Evolutionary conservation across 2,888 invertebrate genomes (phyloP), one percentile per base, ranked within the genome.

Genomic region (Oxytorus armatus): DNA sequence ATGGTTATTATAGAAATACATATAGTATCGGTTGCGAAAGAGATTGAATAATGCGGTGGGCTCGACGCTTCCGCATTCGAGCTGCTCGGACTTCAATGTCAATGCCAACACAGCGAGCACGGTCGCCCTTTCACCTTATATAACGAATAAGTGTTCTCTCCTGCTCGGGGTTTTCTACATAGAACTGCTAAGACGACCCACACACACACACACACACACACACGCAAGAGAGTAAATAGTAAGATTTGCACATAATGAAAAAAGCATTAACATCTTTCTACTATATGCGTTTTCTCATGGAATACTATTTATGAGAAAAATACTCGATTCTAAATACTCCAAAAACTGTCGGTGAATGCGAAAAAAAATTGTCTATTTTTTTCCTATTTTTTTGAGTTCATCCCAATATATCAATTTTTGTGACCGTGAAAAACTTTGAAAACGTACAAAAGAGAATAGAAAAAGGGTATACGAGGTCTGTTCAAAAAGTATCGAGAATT

Each of bases 91-190:
- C 88, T 89, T 89, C 91, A 91, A 91, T 91, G 91, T 91, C 92
- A 92, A 91, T 92, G 92, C 88, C 91, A 80, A 59, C 23, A 73
- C 44, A 25, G 36, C 80, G 72, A 77, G 61, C 68, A 88, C 73
- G 69, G 89, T 87, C 90, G 89, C 91, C 91, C 92, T 91, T 91
- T 92, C 91, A 91, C 92, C 91, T 92, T 92, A 92, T 91, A 92
- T 91, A 90, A 89, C 86, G 85, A 85, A 86, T 80, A 84, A 55
- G 53, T 84, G 81, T 85, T 85, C 77, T 73, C 76, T 68, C 53
- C 36, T 68, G 51, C 53, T 57, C 77, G 25, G 14, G 66, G 8
- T 76, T 59, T 47, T 68, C 47, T 55, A 63, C 55, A 80, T 47
- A 53, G 44, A 39, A 36, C 51, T 18, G 36, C 42, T 39, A 61